phyloP scores from a whole-genome alignment of 2,113 vertebrate genomes.

The Xiphophorus hellerii region DNA sequence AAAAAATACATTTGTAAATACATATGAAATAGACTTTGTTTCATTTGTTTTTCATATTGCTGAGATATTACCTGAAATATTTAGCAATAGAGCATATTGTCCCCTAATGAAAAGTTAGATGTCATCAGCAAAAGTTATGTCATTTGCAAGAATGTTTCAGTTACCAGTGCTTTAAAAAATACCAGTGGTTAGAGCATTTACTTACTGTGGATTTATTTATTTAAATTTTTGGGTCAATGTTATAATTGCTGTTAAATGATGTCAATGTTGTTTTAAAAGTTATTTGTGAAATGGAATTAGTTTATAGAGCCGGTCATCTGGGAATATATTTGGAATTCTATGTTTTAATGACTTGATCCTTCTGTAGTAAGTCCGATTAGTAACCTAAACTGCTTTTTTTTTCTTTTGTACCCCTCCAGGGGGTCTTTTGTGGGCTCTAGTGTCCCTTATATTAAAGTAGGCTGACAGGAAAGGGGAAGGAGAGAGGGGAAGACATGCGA shows the following conservation, averaged over 20 bases:
- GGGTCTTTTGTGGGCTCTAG: too few species aligned
- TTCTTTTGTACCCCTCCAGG: too few species aligned
- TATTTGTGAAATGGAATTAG: background rate
- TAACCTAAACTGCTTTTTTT: background rate
- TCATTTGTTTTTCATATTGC: slow-evolving; percentile 1
- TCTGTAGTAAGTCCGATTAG: background rate
- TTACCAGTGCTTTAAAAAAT: background rate
- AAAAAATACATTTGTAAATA: slow-evolving; percentile 83
- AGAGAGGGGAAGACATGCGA: too few species aligned
- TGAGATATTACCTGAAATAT: background rate
- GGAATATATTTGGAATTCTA: too few species aligned
- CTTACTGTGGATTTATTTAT: too few species aligned
- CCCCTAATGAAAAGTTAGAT: background rate
- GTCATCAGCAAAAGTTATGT: background rate
- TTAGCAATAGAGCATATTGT: background rate
- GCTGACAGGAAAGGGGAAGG: too few species aligned
- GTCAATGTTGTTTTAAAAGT: background rate
- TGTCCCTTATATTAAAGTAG: too few species aligned
- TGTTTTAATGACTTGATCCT: too few species aligned
- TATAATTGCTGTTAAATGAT: background rate
- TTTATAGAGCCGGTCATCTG: background rate
- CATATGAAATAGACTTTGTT: slow-evolving; percentile 33
- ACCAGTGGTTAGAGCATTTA: background rate
- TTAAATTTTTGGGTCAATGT: too few species aligned
- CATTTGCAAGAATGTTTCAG: background rate